Percentiles rank a stretch among this genome's conserved stretches.
Conservation (phyloP, 2,888 invertebrate genomes). For the Cerceris rybyensis region DNA sequence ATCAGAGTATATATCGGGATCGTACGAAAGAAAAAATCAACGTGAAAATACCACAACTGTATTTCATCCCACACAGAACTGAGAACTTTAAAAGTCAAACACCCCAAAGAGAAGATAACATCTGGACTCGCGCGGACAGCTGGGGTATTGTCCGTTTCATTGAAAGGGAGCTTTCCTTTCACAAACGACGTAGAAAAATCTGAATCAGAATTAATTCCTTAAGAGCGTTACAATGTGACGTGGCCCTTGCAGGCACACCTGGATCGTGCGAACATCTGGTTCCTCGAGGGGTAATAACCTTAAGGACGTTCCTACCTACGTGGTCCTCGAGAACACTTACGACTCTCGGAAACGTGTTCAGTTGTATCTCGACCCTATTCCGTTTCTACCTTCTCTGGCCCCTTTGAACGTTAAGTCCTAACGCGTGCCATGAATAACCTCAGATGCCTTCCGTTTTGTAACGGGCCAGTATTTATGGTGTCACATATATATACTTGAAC, state of each 20-base stretch:
- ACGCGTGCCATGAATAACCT: slow-evolving; percentile 63
- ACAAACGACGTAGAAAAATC: slow-evolving; percentile 38
- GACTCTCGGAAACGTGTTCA: slow-evolving; percentile 11
- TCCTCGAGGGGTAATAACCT: slow-evolving; percentile 45
- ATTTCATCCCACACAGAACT: neutral
- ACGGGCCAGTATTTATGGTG: slow-evolving; percentile 50
- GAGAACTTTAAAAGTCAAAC: slow-evolving; percentile 23
- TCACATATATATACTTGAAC: slow-evolving; percentile 12
- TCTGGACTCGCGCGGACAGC: slow-evolving; percentile 38
- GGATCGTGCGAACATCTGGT: slow-evolving; percentile 59
- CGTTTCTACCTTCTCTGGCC: slow-evolving; percentile 12
- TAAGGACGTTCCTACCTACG: slow-evolving; percentile 19
- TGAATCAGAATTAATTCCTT: slow-evolving; percentile 54
- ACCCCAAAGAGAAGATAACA: slow-evolving; percentile 34
- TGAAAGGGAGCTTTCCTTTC: slow-evolving; percentile 45
- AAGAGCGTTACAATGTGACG: slow-evolving; percentile 50
- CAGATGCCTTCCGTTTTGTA: slow-evolving; percentile 65
- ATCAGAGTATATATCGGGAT: too few relatives aligned
- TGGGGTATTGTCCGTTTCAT: slow-evolving; percentile 37
- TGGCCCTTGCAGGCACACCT: slow-evolving; percentile 48
- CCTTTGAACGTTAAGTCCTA: slow-evolving; percentile 41
- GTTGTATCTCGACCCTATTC: slow-evolving; percentile 32
- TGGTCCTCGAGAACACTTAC: slow-evolving; percentile 26
- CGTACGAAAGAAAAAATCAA: neutral
- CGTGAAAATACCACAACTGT: neutral